Evolutionary conservation across 2,113 vertebrate species (phyloP), one percentile per base, ranked within the genome.

Genomic region (Dinomys branickii): DNA sequence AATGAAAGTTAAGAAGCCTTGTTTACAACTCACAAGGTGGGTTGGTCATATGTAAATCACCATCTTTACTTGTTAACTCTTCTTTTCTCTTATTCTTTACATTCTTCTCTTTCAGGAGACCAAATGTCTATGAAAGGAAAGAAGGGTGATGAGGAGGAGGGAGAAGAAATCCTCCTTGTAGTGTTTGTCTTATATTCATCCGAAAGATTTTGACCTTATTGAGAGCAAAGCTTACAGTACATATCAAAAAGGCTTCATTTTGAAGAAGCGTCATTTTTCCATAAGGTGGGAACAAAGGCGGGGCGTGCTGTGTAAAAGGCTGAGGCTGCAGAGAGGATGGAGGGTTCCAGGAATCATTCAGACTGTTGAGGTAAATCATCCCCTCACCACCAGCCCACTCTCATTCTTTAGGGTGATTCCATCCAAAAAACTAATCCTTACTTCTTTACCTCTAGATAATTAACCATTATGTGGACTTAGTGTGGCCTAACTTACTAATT

Each of bases 81-180:
- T 33, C 80, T 14, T 26, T n/a, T 61, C 22, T 33, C 12, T 88
- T 24, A 16, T 52, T 81, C 22, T 59, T 56, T 26, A 52, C 28
- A 33, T 44, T 44, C 59, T 24, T 65, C 69, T 69, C 14, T 67
- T 50, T 33, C 13, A 30, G 17, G 13, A 41, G 35, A 59, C 33
- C 19, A 47, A 71, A 65, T 22, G 47, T n/a, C 38, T 50, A 35
- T 12, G 47, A 9, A 14, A 58, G 7, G 52, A 20, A 10, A 11
- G 3, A n/a, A 5, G 22, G 9, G 19, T 10, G 20, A 5, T 13
- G 30, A 20, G 28, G 14, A 10, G 14, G 1, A 10, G 9, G n/a
- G 7, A 20, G 14, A 0, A 26, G 14, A 47, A 52, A 59, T 19
- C 24, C 47, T 91, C 14, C 11, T 30, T 33, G 10, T 41, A 10